Conservation (phyloP, 1,140 invertebrate species). For the Liolophura sinensis region DNA sequence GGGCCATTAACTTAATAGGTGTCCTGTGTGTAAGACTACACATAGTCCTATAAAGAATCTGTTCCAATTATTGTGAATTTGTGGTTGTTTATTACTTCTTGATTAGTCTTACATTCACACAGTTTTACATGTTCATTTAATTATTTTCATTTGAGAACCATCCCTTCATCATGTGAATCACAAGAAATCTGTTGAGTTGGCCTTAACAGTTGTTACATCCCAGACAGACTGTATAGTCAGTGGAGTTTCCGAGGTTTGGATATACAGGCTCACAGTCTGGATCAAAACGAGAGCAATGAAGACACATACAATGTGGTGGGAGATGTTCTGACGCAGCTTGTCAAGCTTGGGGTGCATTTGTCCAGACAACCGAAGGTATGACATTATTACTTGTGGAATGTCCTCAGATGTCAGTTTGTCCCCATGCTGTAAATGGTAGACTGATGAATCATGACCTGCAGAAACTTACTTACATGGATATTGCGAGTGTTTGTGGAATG, state of each 20-base stretch:
- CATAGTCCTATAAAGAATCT: no score
- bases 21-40: no score
- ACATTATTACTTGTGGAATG: conserved; percentile 1
- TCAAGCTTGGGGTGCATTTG: conserved; percentile 44
- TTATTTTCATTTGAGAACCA: background rate
- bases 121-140: no score
- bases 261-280: conserved; percentile 46
- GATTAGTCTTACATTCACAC: no score
- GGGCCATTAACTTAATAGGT: no score
- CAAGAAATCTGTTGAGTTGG: background rate
- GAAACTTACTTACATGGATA: no score
- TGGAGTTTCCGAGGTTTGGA: conserved; percentile 46
- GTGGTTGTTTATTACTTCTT: no score
- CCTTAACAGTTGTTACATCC: conserved; percentile 22
- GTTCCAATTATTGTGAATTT: no score
- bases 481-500: no score
- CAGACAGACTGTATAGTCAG: conserved; percentile 34
- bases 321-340: conserved; percentile 44
- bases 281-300: conserved; percentile 41
- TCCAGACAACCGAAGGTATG: conserved; percentile 48
- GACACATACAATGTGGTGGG: conserved; percentile 41
- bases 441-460: no score
- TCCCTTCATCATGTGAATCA: background rate
- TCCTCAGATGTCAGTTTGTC: background rate
- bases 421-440: background rate